Evolutionary conservation across 2,113 vertebrate genomes (phyloP).

Genomic region (Helogale parvula): DNA sequence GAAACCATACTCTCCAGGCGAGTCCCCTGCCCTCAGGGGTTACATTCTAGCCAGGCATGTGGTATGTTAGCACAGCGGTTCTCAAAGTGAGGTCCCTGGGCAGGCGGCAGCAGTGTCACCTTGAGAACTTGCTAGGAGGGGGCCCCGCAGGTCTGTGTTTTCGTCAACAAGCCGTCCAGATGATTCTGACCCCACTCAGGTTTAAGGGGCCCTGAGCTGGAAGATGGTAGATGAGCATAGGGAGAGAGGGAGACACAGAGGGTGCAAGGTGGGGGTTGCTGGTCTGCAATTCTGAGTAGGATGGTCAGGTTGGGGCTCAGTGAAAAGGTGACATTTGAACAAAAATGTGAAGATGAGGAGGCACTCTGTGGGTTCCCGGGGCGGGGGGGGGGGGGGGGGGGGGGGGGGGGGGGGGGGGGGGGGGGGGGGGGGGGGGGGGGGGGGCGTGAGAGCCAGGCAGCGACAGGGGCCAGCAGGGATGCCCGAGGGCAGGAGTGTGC

Average conservation of each 20-base stretch:
- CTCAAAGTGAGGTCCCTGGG: background rate
- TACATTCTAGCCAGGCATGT: no score
- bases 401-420: no score
- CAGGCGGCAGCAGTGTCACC: fast-evolving
- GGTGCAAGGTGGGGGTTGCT: no score
- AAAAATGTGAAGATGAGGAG: background rate
- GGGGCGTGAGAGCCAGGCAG: background rate
- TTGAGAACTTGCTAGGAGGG: background rate
- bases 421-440: no score
- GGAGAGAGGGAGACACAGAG: fast-evolving
- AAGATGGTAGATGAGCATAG: background rate
- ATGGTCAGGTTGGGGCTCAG: background rate
- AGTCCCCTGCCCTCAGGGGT: background rate
- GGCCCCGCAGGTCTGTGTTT: background rate
- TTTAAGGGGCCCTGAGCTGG: background rate
- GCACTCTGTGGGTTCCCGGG: background rate
- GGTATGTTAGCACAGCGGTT: background rate
- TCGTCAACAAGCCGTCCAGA: background rate
- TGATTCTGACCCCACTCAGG: background rate
- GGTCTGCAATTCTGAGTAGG: background rate
- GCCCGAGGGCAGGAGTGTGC: fast-evolving
- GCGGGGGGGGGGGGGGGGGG: no score
- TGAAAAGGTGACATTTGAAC: background rate
- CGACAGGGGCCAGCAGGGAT: background rate
- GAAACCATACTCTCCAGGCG: no score